Evolutionary conservation across 2,113 vertebrate genomes (phyloP).

Genomic region (Chionodraco myersi): DNA sequence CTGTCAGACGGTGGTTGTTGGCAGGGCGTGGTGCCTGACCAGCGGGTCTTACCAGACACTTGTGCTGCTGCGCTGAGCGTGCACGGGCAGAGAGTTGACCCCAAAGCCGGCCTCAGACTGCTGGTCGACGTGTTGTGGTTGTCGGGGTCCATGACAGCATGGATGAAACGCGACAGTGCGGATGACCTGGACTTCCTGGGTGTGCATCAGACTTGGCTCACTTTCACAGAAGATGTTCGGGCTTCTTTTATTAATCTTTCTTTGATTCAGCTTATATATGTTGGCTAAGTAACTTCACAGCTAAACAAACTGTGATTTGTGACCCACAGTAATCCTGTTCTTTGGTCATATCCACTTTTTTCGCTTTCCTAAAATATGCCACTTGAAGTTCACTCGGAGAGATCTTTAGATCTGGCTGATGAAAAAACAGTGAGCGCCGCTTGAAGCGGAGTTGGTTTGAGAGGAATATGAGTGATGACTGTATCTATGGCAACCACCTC

Average conservation of each 20-base stretch:
- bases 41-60: slow-evolving; percentile 72
- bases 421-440: slow-evolving; percentile 69
- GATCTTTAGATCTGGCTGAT: slow-evolving; percentile 69
- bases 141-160: slow-evolving; percentile 52
- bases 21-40: slow-evolving; percentile 78
- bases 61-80: slow-evolving; percentile 62
- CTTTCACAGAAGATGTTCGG: slow-evolving; percentile 14
- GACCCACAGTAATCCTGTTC: slow-evolving; percentile 56
- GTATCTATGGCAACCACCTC: slow-evolving; percentile 77
- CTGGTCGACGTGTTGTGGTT: slow-evolving; percentile 67
- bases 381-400: slow-evolving; percentile 58
- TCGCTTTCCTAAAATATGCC: slow-evolving; percentile 66
- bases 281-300: slow-evolving; percentile 47
- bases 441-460: slow-evolving; percentile 66
- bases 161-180: slow-evolving; percentile 42
- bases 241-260: not conserved
- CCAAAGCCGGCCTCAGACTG: slow-evolving; percentile 63
- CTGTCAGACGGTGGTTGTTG: slow-evolving; percentile 80
- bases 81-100: slow-evolving; percentile 64
- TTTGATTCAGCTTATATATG: slow-evolving; percentile 13
- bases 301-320: slow-evolving; percentile 70
- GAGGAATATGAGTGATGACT: slow-evolving; percentile 73
- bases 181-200: slow-evolving; percentile 57
- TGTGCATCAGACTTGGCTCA: slow-evolving; percentile 33
- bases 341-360: slow-evolving; percentile 58